Conservation (phyloP, 1,140 invertebrate species). For the Mycetomoellerius zeteki region DNA sequence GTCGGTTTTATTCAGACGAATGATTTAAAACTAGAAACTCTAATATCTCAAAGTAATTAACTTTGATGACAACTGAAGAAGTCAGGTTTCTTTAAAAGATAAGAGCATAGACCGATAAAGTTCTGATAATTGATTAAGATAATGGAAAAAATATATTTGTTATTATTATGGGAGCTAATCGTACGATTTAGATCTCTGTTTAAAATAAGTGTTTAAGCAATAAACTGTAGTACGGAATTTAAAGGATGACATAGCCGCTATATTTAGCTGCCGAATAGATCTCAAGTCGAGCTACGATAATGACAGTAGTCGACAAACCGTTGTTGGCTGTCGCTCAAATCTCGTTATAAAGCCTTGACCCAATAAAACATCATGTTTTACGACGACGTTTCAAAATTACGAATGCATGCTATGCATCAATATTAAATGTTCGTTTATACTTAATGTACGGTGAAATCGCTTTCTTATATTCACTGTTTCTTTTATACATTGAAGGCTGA, state of each 20-base stretch:
- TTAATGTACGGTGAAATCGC: neutral
- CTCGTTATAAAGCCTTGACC: slow-evolving; percentile 76
- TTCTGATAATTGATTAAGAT: slow-evolving; percentile 3
- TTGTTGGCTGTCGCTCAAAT: slow-evolving; percentile 77
- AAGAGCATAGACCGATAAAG: neutral
- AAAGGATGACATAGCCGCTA: slow-evolving; percentile 68
- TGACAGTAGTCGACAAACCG: slow-evolving; percentile 63
- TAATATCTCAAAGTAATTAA: neutral
- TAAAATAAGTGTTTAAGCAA: slow-evolving; percentile 17
- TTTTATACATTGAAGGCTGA: neutral
- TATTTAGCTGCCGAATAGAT: slow-evolving; percentile 74
- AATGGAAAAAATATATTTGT: neutral
- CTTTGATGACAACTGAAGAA: neutral
- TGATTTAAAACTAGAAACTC: neutral
- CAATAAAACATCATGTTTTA: slow-evolving; percentile 65
- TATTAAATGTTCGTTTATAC: neutral
- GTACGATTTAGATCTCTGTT: neutral
- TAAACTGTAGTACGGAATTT: slow-evolving; percentile 13
- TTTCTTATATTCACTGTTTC: neutral
- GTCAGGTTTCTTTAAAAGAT: neutral
- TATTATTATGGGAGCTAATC: slow-evolving; percentile 35
- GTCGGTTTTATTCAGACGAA: neutral
- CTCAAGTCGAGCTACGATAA: slow-evolving; percentile 43
- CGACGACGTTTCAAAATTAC: slow-evolving; percentile 42
- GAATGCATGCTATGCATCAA: neutral